Percentiles rank a stretch among this genome's conserved stretches.
Conservation (phyloP, 37 sponge, comb jelly and placozoan species). For the Spongia lamella region DNA sequence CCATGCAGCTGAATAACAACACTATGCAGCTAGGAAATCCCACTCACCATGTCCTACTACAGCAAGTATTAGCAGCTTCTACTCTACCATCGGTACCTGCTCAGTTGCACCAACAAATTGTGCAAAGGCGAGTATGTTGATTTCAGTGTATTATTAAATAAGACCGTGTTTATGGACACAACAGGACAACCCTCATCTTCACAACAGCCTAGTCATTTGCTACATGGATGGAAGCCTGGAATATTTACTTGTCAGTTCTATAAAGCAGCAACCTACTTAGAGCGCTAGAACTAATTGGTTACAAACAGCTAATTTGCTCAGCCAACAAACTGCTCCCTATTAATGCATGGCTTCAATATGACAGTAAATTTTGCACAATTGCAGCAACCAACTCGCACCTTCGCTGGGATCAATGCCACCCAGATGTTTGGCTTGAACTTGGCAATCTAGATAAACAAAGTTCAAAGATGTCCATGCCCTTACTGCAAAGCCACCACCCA, state of each 20-base stretch:
- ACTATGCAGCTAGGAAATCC: too few relatives aligned
- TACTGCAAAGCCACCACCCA: too few relatives aligned
- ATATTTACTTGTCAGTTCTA: not conserved
- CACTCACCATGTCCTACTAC: too few relatives aligned
- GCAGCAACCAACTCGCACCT: conserved; percentile 27
- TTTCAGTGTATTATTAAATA: not conserved
- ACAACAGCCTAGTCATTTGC: not conserved
- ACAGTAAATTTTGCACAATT: conserved; percentile 19
- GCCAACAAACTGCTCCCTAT: not conserved
- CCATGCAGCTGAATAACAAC: too few relatives aligned
- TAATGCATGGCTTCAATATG: not conserved
- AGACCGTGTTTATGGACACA: not conserved
- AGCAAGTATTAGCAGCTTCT: too few relatives aligned
- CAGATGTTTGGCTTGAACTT: too few relatives aligned
- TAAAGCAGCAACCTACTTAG: not conserved
- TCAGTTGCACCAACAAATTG: not conserved
- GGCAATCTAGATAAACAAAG: too few relatives aligned
- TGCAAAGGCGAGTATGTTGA: not conserved
- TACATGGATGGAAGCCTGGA: not conserved
- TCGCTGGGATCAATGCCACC: too few relatives aligned
- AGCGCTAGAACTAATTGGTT: not conserved
- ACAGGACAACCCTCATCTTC: not conserved
- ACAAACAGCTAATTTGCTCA: not conserved
- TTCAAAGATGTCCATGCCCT: too few relatives aligned
- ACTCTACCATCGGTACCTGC: not conserved